Base-by-base conservation (phyloP, 2,797 vertebrate genomes). In the Nannoperca obscura region DNA sequence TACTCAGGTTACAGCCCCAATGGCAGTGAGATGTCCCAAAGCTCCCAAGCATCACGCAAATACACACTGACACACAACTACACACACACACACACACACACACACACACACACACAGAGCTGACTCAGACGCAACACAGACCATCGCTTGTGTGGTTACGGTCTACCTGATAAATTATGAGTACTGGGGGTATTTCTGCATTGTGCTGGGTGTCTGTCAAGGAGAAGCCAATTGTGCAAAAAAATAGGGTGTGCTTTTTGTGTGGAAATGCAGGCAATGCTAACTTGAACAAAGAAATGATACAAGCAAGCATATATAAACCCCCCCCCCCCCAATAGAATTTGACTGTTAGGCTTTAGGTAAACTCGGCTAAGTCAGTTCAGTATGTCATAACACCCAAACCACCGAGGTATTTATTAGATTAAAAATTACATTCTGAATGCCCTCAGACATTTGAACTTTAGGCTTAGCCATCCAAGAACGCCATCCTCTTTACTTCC, bases 341-440 rank as follows among this genome's bases (percentile, higher is more conserved):
- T 81, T 75, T 7, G 2, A 76, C 50, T 81, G 27, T 59, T 79
- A 30, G 72, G 81, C 57, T 78, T 83, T 22, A 74, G 65, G 80
- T 81, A 75, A 80, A 78, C 66, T 61, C 74, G 46, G 74, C 78
- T 85, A 77, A 74, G 85, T 49, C 14, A 30, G 78, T 82, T 85
- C 30, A 67, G 81, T n/a, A 8, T 80, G 75, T 62, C 59, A 10
- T 32, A 46, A 73, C 68, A 80, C 44, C 68, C 32, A 47, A 76
- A 86, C 83, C 66, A 72, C 80, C 8, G 59, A 85, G 74, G 62
- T 74, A 68, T 80, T 82, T 42, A 52, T 82, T 44, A 68, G 20
- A 79, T 77, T 84, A 71, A 87, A 83, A 86, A 83, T 90, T 91
- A 92, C 91, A 94, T 93, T 94, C 93, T 86, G 62, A 87, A 84